Evolutionary conservation across 2,797 vertebrate species (phyloP).

Genomic region (Semaprochilodus insignis): DNA sequence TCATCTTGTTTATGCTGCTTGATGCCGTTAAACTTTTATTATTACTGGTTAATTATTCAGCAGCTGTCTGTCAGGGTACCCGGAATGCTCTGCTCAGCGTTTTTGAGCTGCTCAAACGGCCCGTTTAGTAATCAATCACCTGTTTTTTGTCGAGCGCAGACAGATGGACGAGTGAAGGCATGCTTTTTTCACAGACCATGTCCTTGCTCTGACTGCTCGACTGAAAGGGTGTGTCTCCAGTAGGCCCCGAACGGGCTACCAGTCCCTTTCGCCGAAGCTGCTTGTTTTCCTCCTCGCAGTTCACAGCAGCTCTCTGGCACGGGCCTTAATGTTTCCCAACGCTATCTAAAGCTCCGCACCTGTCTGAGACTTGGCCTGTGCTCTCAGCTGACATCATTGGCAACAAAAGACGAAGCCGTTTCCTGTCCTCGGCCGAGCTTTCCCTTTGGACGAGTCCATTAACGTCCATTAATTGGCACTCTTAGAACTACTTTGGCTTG

Average conservation of each 20-base stretch:
- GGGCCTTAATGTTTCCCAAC: neutral
- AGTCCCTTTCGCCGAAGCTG: constrained; percentile 28
- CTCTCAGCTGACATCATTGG: constrained; percentile 18
- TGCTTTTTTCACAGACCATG: constrained; percentile 57
- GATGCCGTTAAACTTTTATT: too few relatives aligned
- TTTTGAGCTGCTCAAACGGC: neutral
- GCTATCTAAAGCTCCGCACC: neutral
- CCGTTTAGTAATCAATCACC: neutral
- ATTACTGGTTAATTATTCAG: too few relatives aligned
- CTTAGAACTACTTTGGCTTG: neutral
- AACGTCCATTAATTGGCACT: neutral
- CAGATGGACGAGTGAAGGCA: constrained; percentile 30
- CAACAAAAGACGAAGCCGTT: neutral
- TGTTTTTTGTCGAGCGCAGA: constrained; percentile 44
- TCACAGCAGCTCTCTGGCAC: neutral
- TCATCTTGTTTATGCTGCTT: too few relatives aligned
- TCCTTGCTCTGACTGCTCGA: constrained; percentile 58
- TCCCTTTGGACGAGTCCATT: neutral
- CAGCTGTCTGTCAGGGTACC: neutral
- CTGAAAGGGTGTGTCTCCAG: neutral
- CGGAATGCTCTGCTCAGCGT: neutral
- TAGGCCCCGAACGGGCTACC: constrained; percentile 13
- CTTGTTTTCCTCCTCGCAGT: constrained; percentile 7
- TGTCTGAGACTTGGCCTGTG: neutral
- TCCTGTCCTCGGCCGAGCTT: too few relatives aligned